Base-by-base conservation (phyloP, 2,113 vertebrate species). In the Sylvilagus bachmani region DNA sequence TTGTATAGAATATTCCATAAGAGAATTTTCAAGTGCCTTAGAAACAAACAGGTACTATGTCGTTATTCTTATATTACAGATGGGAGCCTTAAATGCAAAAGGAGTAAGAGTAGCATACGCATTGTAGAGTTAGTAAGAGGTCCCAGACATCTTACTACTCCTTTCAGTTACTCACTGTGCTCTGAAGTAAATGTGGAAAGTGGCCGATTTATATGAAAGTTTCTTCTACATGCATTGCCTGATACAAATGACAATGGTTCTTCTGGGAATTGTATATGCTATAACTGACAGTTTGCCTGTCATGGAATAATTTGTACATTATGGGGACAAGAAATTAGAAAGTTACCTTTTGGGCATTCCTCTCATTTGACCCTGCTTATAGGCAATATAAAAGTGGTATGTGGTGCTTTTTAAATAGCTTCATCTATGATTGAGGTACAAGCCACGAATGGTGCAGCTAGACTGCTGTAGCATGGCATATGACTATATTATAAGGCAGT, bases 1-100 rank as follows among this genome's bases (percentile, higher is more conserved):
- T 96, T 95, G 64, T 80, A 17, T 95, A 44, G 80, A 90, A 81
- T 90, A 64, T 96, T 95, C 29, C 67, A 91, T 86, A 71, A 55
- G 88, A 90, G 77, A 70, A 73, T 94, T 94, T 95, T 96, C 77
- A 86, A 95, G 74, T 92, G 73, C 58, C 38, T 93, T 83, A 62
- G 69, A 90, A 95, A 93, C 24, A 91, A 93, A 64, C 90, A 97
- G 85, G 87, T 93, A 95, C 74, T 74, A 21, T 87, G 70, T 89
- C 87, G 94, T 96, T 89, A 95, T 95, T 78, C 69, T 44, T 91
- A 33, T 96, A 55, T 90, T 85, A 38, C 67, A 81, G 67, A 82
- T 85, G 53, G 89, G 49, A 89, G 55, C 66, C 14, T 92, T 94
- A 86, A 92, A 51, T 51, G 89, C 71, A 31, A 66, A 96, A 25